phyloP scores from a whole-genome alignment of 2,888 invertebrate genomes.

The Erpobdella octoculata region DNA sequence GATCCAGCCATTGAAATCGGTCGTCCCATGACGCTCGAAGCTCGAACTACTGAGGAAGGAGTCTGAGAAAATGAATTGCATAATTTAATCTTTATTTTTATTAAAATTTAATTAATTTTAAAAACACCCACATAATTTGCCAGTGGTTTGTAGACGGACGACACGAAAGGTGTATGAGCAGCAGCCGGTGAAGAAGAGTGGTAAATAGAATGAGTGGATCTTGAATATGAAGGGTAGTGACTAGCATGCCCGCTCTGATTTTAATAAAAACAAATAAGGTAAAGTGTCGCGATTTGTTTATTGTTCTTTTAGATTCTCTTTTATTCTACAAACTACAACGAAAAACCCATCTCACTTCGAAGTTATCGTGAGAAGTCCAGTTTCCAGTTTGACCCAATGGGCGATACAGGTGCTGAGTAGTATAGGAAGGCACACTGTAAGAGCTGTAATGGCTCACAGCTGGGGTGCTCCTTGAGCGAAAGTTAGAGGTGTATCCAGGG shows the following conservation, averaged over 20 bases:
- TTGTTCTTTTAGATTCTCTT: too few relatives aligned
- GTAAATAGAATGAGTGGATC: not conserved
- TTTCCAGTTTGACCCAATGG: too few relatives aligned
- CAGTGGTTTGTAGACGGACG: conserved; percentile 14
- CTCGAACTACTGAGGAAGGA: not conserved
- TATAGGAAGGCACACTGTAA: conserved; percentile 6
- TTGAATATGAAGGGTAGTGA: not conserved
- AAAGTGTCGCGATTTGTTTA: too few relatives aligned
- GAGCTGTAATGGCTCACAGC: conserved; percentile 3
- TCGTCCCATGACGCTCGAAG: not conserved
- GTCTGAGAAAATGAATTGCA: too few relatives aligned
- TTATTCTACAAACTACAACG: too few relatives aligned
- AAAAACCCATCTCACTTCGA: too few relatives aligned
- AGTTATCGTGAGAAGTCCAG: too few relatives aligned
- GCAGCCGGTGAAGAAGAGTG: not conserved
- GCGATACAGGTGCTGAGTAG: conserved; percentile 7
- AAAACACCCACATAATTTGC: conserved; percentile 13
- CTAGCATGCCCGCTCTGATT: not conserved
- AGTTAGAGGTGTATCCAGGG: conserved; percentile 3
- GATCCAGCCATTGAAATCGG: not conserved
- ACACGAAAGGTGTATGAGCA: not conserved
- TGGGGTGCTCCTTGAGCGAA: conserved; percentile 14
- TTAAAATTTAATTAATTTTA: too few relatives aligned
- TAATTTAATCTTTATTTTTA: not conserved
- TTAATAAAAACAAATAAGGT: not conserved